These are phyloP conservation scores for Colaptes auratus DNA, from an alignment of 2,113 vertebrate genomes.

Conservation along the genomic window DNA sequence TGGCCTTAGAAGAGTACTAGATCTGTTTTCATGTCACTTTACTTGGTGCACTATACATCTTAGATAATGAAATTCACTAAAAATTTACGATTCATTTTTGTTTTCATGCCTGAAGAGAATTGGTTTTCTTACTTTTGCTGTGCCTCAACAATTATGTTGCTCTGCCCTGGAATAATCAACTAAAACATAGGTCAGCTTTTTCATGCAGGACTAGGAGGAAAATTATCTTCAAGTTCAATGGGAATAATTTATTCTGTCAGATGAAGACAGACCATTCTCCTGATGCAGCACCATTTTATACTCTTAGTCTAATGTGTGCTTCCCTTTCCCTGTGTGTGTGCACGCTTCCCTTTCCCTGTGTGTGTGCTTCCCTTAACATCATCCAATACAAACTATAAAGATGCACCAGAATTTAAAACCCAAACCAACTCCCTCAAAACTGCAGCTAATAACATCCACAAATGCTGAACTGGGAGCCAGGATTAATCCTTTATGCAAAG, in stretches of 20 bases:
- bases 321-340: not conserved
- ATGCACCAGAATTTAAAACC: not conserved
- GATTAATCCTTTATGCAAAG: not conserved
- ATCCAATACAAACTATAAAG: not conserved
- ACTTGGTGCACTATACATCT: not conserved
- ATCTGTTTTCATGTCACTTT: not conserved
- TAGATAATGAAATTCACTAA: not conserved
- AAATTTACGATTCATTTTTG: too few relatives aligned
- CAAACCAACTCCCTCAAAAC: not conserved
- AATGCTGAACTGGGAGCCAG: not conserved
- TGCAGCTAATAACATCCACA: not conserved
- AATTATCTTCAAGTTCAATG: not conserved
- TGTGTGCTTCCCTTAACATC: not conserved
- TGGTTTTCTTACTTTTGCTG: not conserved
- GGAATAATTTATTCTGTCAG: not conserved
- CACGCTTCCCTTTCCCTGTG: too few relatives aligned
- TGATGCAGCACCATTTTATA: not conserved
- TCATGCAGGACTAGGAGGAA: not conserved
- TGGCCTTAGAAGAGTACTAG: not conserved
- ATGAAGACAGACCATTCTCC: not conserved
- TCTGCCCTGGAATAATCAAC: not conserved
- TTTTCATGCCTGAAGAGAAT: not conserved
- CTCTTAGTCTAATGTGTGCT: not conserved
- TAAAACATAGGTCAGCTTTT: not conserved
- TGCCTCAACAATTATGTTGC: rapidly evolving